phyloP scores from a whole-genome alignment of 1,140 invertebrate genomes.

The Globodera ellingtonae region DNA sequence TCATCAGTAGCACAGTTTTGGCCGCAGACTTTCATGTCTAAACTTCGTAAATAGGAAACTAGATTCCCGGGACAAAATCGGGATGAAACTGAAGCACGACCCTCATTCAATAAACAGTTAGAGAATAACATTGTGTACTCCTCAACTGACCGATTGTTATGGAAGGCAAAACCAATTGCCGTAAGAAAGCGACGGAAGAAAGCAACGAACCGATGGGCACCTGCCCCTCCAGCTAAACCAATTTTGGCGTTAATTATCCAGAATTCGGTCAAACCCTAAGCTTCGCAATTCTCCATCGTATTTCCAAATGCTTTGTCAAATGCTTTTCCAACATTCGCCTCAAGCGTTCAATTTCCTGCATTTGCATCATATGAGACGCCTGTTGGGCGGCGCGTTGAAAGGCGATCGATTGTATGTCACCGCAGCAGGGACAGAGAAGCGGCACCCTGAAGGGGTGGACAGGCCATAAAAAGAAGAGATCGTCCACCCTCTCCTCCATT shows the following conservation, averaged over 20 bases:
- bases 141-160: constrained; percentile 54
- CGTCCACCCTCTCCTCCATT: not conserved
- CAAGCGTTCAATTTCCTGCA: constrained; percentile 59
- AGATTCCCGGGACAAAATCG: not conserved
- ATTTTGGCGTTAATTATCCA: not conserved
- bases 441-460: constrained; percentile 55
- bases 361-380: constrained; percentile 63
- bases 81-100: too few species aligned
- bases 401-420: constrained; percentile 52
- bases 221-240: constrained; percentile 53
- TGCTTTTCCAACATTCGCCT: constrained; percentile 54
- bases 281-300: constrained; percentile 56
- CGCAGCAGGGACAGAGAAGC: constrained; percentile 61
- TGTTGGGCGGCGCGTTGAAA: constrained; percentile 54
- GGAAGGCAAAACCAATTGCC: constrained; percentile 60
- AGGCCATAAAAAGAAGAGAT: constrained; percentile 29
- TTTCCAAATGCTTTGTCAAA: constrained; percentile 59
- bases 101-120: not conserved
- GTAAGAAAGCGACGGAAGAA: constrained; percentile 61
- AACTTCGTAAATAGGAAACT: constrained; percentile 10
- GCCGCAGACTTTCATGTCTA: not conserved
- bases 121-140: not conserved
- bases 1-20: constrained; percentile 15
- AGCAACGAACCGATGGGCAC: constrained; percentile 62
- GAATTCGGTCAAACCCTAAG: constrained; percentile 34